Conservation (phyloP, 2,797 vertebrate species). For the Enteromius paludinosus region DNA sequence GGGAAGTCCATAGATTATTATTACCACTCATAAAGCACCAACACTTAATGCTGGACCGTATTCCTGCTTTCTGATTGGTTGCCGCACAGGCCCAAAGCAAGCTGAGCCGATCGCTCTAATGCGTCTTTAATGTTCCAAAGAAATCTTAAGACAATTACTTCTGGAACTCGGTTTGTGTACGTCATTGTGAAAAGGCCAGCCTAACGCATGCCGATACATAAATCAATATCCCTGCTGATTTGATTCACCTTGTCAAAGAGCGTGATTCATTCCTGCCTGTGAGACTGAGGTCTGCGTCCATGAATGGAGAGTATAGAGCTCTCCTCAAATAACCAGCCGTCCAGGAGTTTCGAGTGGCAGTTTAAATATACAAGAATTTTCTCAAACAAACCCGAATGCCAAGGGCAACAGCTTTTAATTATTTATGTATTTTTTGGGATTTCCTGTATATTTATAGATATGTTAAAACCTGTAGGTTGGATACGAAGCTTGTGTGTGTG, state of each 20-base stretch:
- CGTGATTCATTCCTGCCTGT: conserved; percentile 64
- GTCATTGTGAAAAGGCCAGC: neutral
- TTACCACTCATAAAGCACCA: conserved; percentile 17
- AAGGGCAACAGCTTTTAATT: conserved; percentile 80
- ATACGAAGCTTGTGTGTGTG: conserved; percentile 55
- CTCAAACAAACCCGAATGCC: conserved; percentile 78
- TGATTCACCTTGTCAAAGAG: conserved; percentile 61
- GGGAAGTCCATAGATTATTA: conserved; percentile 38
- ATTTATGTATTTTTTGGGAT: conserved; percentile 81
- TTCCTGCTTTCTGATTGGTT: conserved; percentile 19
- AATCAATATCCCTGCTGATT: conserved; percentile 40
- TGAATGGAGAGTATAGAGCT: conserved; percentile 73
- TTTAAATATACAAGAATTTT: conserved; percentile 81
- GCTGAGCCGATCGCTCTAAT: neutral
- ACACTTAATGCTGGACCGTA: conserved; percentile 7
- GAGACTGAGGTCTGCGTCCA: conserved; percentile 49
- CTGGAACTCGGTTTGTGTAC: neutral
- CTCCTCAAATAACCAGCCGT: conserved; percentile 62
- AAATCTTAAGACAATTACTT: conserved; percentile 6
- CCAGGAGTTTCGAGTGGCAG: conserved; percentile 74
- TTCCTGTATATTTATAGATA: conserved; percentile 79
- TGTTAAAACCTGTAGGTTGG: conserved; percentile 68
- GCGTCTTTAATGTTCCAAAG: conserved; percentile 11
- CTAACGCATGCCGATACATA: neutral
- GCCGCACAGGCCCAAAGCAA: neutral